These are phyloP conservation scores for Noctua pronuba DNA, from an alignment of 2,888 invertebrate genomes.

Conservation along the genomic window DNA sequence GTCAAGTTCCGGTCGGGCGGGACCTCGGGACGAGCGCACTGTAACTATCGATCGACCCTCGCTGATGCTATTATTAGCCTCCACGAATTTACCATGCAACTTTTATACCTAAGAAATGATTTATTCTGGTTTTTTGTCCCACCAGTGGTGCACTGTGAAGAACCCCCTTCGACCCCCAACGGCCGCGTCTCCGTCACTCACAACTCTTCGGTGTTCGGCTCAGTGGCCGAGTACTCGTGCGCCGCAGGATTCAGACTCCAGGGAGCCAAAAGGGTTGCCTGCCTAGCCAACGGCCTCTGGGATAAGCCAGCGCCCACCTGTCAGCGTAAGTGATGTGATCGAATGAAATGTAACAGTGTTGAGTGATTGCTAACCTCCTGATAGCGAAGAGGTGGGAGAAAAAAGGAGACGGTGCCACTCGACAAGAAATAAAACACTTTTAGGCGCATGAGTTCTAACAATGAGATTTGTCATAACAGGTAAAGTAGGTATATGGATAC, in stretches of 20 bases:
- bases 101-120: neutral
- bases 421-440: neutral
- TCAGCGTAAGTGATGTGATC: slow-evolving; percentile 86
- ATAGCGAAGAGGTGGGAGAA: neutral
- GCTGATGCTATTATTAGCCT: neutral
- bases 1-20: too few relatives aligned
- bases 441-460: neutral
- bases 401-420: too few relatives aligned
- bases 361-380: neutral
- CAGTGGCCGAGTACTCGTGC: slow-evolving; percentile 94
- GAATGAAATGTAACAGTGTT: neutral
- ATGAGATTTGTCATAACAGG: neutral
- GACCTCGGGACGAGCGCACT: neutral
- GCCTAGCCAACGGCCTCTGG: slow-evolving; percentile 94
- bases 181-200: slow-evolving; percentile 89
- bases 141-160: slow-evolving; percentile 93
- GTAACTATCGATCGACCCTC: neutral
- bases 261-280: slow-evolving; percentile 92
- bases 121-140: neutral
- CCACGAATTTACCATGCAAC: neutral
- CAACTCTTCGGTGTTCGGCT: slow-evolving; percentile 93
- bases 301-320: slow-evolving; percentile 94
- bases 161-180: slow-evolving; percentile 92
- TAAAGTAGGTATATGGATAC: neutral
- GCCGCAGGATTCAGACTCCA: slow-evolving; percentile 92